A percentile compares a stretch with the other conserved stretches of the same genome.
Conservation (phyloP, 2,888 invertebrate species). For the Drosophila niveifrons region DNA sequence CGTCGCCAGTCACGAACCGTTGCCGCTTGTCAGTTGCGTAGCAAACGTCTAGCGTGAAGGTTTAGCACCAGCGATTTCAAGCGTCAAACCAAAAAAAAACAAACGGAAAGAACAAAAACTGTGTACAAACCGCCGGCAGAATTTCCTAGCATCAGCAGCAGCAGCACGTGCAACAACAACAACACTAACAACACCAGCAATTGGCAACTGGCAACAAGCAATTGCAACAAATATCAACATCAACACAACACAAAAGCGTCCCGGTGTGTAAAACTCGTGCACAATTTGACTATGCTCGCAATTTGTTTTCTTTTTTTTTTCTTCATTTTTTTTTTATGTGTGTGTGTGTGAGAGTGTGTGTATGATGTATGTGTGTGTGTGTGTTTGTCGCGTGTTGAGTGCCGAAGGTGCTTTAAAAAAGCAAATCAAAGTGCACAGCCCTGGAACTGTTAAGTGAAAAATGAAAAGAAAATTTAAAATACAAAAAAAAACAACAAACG, state of each 20-base stretch:
- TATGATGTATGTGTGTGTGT: slow-evolving; percentile 21
- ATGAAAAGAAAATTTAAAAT: background rate
- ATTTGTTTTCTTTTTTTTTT: slow-evolving; percentile 32
- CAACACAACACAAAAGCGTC: slow-evolving; percentile 22
- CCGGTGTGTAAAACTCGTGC: slow-evolving; percentile 39
- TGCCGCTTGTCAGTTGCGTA: slow-evolving; percentile 72
- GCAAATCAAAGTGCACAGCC: slow-evolving; percentile 67
- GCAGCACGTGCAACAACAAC: slow-evolving; percentile 47
- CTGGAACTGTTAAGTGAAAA: slow-evolving; percentile 34
- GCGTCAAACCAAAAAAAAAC: background rate
- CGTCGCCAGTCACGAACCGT: slow-evolving; percentile 43
- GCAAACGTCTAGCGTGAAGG: slow-evolving; percentile 77
- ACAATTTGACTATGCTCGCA: slow-evolving; percentile 14
- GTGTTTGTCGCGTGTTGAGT: slow-evolving; percentile 53
- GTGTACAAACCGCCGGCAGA: too few species aligned
- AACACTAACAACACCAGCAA: slow-evolving; percentile 33
- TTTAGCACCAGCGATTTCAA: slow-evolving; percentile 54
- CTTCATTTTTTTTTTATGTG: slow-evolving; percentile 32
- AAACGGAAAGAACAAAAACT: too few species aligned
- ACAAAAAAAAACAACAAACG: background rate
- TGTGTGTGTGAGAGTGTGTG: slow-evolving; percentile 11
- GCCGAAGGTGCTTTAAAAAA: slow-evolving; percentile 48
- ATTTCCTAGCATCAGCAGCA: slow-evolving; percentile 18
- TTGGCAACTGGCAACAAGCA: slow-evolving; percentile 23
- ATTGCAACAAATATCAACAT: slow-evolving; percentile 23